Evolutionary conservation across 2,113 vertebrate genomes (phyloP), one percentile per base, ranked within the genome.

Genomic region (Ibidorhyncha struthersii): DNA sequence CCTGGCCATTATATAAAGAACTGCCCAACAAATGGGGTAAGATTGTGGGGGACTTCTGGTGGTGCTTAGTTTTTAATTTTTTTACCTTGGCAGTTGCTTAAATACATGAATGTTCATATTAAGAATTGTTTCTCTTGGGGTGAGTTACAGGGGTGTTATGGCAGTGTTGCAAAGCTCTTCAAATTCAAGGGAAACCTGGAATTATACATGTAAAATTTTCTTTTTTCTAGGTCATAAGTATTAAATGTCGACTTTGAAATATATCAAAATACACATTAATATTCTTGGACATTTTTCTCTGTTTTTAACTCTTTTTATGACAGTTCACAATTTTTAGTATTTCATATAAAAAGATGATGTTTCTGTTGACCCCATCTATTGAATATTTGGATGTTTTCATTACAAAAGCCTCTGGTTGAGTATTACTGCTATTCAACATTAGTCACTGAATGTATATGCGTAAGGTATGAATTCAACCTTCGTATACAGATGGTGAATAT

Each of bases 1-100:
- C 98, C 98, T 34, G 99, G 99, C 81, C 99, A 99, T 97, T 99
- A 99, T 95, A 99, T 99, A 97, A 99, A 99, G 97, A 99, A 99
- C 98, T 99, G 99, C 92, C 99, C 99, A 38, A 98, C 98, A 17
- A 99, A 98, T 41, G 99, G 98, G 98, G 99, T 99, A 98, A 99
- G 99, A 70, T 25, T n/a, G 11, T 8, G 40, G 20, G 30, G 47
- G 18, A 7, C 18, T 25, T 36, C 7, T 16, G 34, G 9, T 8
- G 8, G 16, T 67, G 8, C 41, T 87, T 53, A 4, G 7, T 2
- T 50, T 89, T 53, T 47, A 3, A 5, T 23, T 49, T 87, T 65
- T 59, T 59, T 32, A 12, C 27, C 8, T 38, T 38, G 23, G 19
- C 36, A 45, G 12, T 80, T 77, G 10, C 5, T 3, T 76, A 30